These are phyloP conservation scores for Heteropelma amictum DNA, from an alignment of 2,888 invertebrate genomes.

Conservation along the genomic window DNA sequence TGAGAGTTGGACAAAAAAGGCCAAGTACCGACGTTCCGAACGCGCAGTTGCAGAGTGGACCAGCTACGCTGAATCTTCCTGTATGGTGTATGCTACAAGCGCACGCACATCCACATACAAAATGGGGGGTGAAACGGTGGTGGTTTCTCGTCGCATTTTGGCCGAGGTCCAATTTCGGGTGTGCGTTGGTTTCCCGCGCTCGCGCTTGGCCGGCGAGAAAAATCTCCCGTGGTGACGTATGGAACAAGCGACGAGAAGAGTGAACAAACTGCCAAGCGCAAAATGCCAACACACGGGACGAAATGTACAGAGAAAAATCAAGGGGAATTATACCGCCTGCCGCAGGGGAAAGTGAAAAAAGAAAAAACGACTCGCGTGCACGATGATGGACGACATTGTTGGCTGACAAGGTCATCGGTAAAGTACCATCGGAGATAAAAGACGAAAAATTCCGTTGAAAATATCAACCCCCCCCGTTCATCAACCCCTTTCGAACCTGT, in stretches of 20 bases:
- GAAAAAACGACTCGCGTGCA: too few species aligned
- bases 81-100: slow-evolving; percentile 17
- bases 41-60: too few species aligned
- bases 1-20: too few species aligned
- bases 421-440: too few species aligned
- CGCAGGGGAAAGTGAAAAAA: neutral
- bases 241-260: slow-evolving; percentile 60
- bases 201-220: slow-evolving; percentile 51
- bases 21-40: too few species aligned
- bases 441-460: too few species aligned
- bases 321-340: neutral
- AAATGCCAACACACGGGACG: neutral
- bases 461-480: too few species aligned
- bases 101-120: too few species aligned
- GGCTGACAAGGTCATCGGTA: too few species aligned
- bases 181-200: slow-evolving; percentile 56
- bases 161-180: slow-evolving; percentile 68
- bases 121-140: slow-evolving; percentile 20
- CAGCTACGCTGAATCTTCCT: too few species aligned
- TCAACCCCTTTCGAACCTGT: too few species aligned
- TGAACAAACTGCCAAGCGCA: neutral
- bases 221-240: slow-evolving; percentile 51
- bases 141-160: slow-evolving; percentile 60
- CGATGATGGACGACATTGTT: too few species aligned
- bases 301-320: neutral